Percentiles rank a stretch among this genome's conserved stretches.
Evolutionary conservation across 2,888 invertebrate genomes (phyloP).

Genomic region (Andrena bucephala): DNA sequence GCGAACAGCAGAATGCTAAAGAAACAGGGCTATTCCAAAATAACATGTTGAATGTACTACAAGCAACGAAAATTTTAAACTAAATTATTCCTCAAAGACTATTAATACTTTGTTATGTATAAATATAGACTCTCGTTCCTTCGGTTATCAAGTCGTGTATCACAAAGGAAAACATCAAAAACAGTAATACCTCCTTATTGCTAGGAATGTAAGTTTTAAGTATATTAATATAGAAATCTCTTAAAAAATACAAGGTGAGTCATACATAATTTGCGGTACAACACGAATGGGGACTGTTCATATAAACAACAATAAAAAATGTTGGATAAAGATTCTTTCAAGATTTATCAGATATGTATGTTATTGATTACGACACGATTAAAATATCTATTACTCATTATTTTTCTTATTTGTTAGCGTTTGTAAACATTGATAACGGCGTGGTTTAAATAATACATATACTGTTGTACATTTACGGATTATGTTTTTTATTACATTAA

Average conservation of each 20-base stretch:
- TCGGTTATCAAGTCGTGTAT: slow-evolving; percentile 57
- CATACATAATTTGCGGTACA: not conserved
- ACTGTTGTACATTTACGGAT: too few relatives aligned
- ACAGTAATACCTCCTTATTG: slow-evolving; percentile 3
- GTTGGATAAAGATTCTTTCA: not conserved
- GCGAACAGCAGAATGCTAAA: not conserved
- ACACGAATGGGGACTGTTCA: not conserved
- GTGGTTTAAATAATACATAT: too few relatives aligned
- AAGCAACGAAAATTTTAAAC: slow-evolving; percentile 16
- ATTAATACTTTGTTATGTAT: slow-evolving; percentile 7
- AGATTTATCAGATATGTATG: not conserved
- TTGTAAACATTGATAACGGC: too few relatives aligned
- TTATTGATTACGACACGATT: too few relatives aligned
- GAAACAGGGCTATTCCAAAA: not conserved
- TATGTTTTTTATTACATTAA: too few relatives aligned
- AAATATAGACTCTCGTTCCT: slow-evolving; percentile 36
- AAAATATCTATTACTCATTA: too few relatives aligned
- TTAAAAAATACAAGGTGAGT: not conserved
- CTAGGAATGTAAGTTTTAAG: slow-evolving; percentile 14
- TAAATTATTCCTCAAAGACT: slow-evolving; percentile 11
- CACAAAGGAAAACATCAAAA: slow-evolving; percentile 47
- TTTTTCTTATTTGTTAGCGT: too few relatives aligned
- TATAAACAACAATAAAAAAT: not conserved
- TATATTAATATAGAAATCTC: slow-evolving; percentile 25
- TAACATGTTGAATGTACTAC: not conserved